Base-by-base conservation (phyloP, 2,797 vertebrate genomes). In the Allobates femoralis region DNA sequence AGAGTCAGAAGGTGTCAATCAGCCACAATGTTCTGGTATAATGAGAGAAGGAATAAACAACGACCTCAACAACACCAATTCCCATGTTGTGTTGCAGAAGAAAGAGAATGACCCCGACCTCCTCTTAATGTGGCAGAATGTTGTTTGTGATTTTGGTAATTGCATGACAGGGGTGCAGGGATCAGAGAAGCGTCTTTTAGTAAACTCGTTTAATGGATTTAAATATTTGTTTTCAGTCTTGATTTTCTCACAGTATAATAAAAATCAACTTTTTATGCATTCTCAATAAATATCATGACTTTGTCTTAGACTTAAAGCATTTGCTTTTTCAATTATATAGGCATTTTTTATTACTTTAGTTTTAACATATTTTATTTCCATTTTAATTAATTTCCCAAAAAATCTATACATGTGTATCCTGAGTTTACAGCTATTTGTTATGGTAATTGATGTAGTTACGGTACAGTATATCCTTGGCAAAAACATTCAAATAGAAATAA, bases 31-130 rank as follows among this genome's bases (percentile, higher is more conserved):
- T 73, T 53, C 28, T 26, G 3, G 73, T 58, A 30, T 74, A 74
- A 83, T 83, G 67, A 71, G n/a, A n/a, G 67, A 51, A 21, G 37
- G 76, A 64, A 30, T 62, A 77, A 74, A 58, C 81, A 73, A 53
- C 18, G 60, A 2, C 55, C 37, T 28, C 10, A 16, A 16, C 28
- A 34, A 28, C 30, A 74, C 41, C 6, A 74, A 56, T 41, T 71
- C 16, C 71, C n/a, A 55, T 56, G 64, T 37, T 83, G 34, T 19
- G 15, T 73, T 41, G 32, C 11, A 23, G 30, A 53, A 69, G 50
- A n/a, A 81, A 21, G 26, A 14, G n/a, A 55, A 71, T 56, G 30
- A 46, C 12, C 21, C 26, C n/a, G 51, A 73, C 51, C 67, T 83
- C 14, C 16, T 26, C 71, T 19, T 55, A 53, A 73, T 58, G 30